A percentile compares a stretch with the other conserved stretches of the same genome.
phyloP scores from a whole-genome alignment of 2,888 invertebrate species.

The Ennomos quercinarius region DNA sequence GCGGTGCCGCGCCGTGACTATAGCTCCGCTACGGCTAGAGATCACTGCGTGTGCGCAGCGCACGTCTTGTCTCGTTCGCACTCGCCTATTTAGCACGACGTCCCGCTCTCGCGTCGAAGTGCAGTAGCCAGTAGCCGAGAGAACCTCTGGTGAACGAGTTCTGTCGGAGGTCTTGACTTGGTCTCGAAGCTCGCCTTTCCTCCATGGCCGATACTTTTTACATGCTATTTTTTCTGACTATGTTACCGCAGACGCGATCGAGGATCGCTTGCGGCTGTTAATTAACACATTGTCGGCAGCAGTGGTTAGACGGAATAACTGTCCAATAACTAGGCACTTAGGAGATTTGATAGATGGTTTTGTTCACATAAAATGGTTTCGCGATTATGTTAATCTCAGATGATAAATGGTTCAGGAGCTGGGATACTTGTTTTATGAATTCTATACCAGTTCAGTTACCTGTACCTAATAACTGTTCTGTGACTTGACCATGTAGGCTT shows the following conservation, averaged over 20 bases:
- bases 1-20: constrained; percentile 55
- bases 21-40: constrained; percentile 57
- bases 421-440: not conserved
- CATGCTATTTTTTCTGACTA: constrained; percentile 71
- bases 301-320: constrained; percentile 53
- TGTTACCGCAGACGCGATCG: constrained; percentile 69
- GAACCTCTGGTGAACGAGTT: constrained; percentile 78
- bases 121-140: constrained; percentile 77
- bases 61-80: constrained; percentile 43
- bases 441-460: no score
- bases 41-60: constrained; percentile 75
- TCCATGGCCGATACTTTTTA: constrained; percentile 69
- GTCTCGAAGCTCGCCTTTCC: constrained; percentile 75
- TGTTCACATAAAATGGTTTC: constrained; percentile 29
- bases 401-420: constrained; percentile 16
- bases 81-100: constrained; percentile 19
- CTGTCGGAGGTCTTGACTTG: constrained; percentile 74
- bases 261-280: constrained; percentile 67
- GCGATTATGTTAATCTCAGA: constrained; percentile 21
- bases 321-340: constrained; percentile 36
- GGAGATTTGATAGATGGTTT: constrained; percentile 32
- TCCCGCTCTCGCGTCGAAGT: constrained; percentile 51
- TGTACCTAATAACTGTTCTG: no score
- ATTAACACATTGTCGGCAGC: constrained; percentile 68
- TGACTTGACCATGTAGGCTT: no score